These are phyloP conservation scores for Alosa sapidissima DNA, from an alignment of 2,797 vertebrate species.

Conservation along the genomic window DNA sequence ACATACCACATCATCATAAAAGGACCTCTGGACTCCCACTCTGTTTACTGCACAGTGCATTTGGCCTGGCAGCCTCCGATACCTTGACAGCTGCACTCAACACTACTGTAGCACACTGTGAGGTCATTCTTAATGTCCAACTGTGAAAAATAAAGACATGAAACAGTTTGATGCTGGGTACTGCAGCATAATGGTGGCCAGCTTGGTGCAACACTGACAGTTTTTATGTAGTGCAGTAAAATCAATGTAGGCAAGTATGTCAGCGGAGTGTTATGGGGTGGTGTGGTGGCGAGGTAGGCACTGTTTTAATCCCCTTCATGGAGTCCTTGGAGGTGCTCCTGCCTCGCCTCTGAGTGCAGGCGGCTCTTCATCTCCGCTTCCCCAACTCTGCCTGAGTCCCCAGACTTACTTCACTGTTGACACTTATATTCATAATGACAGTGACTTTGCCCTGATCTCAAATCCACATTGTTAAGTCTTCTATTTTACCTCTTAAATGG, in stretches of 20 bases:
- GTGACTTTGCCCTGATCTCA: conserved; percentile 59
- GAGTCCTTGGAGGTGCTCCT: conserved; percentile 42
- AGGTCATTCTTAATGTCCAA: neutral
- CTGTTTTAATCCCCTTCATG: conserved; percentile 59
- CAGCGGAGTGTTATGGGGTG: neutral
- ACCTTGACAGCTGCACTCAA: neutral
- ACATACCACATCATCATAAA: conserved; percentile 16
- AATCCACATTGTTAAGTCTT: conserved; percentile 53
- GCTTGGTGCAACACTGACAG: neutral
- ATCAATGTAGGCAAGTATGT: neutral
- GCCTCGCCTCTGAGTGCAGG: neutral
- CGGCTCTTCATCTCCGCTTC: conserved; percentile 49
- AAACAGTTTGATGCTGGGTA: neutral
- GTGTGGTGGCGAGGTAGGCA: conserved; percentile 32
- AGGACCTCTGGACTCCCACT: neutral
- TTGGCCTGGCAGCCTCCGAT: neutral
- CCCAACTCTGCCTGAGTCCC: conserved; percentile 54
- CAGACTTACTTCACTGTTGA: conserved; percentile 54
- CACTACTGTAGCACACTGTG: neutral
- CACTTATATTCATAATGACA: conserved; percentile 63
- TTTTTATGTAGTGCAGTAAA: conserved; percentile 1
- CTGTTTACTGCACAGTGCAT: neutral
- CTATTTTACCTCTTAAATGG: conserved; percentile 64
- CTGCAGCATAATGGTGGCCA: neutral
- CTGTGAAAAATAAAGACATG: no score